Evolutionary conservation across 2,113 vertebrate genomes (phyloP), one percentile per base, ranked within the genome.

Genomic region (Sakesphorus luctuosus): DNA sequence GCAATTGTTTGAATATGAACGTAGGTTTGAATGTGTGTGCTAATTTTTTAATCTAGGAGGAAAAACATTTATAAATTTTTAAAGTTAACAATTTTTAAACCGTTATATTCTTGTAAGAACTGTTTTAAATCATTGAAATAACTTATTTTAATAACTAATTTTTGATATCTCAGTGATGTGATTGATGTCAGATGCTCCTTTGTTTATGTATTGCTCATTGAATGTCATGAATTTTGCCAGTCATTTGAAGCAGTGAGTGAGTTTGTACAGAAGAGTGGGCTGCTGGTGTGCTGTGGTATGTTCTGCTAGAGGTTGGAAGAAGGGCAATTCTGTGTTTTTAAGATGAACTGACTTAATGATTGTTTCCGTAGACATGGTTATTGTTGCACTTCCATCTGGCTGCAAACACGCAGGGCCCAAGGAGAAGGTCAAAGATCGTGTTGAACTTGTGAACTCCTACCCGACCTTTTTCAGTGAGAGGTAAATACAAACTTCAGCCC

Each of bases 111-210:
- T 84, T 67, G 36, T 0, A 31, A 29, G 84, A 82, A 61, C 33
- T 44, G 72, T 92, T 92, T 87, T 26, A 91, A 95, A 92, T 71
- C n/a, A 36, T 72, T 94, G 74, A 76, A 93, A 73, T 97, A 96
- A 96, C 85, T 96, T 97, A 96, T 97, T 96, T 94, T 89, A 96
- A 96, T 94, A 93, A 95, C 93, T 61, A 92, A 77, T 52, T 95
- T 88, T 94, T 91, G 61, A 72, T 91, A 91, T 80, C 43, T 76
- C 76, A 81, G 47, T 36, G 13, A 52, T 90, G 55, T 36, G 69
- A 59, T 44, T 68, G 55, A 52, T 93, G 13, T 40, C 86, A 68
- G 29, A 14, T 78, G 47, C 21, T 92, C 65, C 67, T 86, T 80
- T 56, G 19, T 77, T 83, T 89, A 74, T 78, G 52, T 17, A 7